Percentiles rank a stretch among this genome's conserved stretches.
Conservation (phyloP, 2,888 invertebrate genomes). For the Drosophila quinaria region DNA sequence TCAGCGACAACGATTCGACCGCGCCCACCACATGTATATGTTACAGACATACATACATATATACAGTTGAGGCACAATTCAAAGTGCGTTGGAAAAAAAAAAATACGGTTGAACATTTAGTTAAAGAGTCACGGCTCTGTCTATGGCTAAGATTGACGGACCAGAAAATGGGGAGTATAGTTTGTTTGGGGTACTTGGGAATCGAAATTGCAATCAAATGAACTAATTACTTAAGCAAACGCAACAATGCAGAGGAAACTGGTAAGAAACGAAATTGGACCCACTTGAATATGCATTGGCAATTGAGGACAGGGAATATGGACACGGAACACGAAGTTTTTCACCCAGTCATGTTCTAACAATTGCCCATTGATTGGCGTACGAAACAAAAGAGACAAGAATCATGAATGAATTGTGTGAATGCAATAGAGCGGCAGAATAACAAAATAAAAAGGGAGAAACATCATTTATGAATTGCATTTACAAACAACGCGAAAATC, state of each 20-base stretch:
- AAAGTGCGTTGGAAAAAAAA: neutral
- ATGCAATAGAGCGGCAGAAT: constrained; percentile 1
- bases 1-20: constrained; percentile 9
- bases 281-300: constrained; percentile 34
- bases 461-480: constrained; percentile 7
- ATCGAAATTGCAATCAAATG: constrained; percentile 39
- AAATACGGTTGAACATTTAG: neutral
- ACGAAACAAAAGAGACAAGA: constrained; percentile 9
- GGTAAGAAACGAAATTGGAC: constrained; percentile 27
- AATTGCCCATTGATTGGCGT: constrained; percentile 66
- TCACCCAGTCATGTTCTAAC: constrained; percentile 16
- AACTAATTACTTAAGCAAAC: constrained; percentile 72
- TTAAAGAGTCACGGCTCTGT: constrained; percentile 3
- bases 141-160: neutral
- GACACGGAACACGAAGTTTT: neutral
- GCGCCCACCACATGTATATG: constrained; percentile 24
- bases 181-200: neutral
- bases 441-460: neutral
- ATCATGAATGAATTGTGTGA: constrained; percentile 12
- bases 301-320: neutral
- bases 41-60: too few relatives aligned
- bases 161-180: neutral
- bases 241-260: constrained; percentile 30
- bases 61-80: constrained; percentile 10
- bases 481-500: constrained; percentile 6